Conservation (phyloP, 1,140 invertebrate species). For the Parasteatoda tepidariorum region DNA sequence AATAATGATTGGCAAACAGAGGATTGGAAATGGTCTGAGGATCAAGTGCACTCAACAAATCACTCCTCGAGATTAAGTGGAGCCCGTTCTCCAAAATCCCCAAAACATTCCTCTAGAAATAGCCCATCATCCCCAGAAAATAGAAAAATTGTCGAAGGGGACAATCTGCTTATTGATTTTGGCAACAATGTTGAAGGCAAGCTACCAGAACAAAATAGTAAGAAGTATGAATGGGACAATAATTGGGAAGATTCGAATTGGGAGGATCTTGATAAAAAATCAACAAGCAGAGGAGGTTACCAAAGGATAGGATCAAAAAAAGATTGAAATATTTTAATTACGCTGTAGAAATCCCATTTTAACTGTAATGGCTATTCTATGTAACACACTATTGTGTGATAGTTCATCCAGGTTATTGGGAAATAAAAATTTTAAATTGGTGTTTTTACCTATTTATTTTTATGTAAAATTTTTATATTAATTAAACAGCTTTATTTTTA, state of each 20-base stretch:
- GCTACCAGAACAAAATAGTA: not conserved
- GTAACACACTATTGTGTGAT: not conserved
- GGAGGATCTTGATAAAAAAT: conserved; percentile 41
- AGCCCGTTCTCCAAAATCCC: not conserved
- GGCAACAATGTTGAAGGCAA: conserved; percentile 13
- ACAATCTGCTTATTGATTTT: conserved; percentile 45
- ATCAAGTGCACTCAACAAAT: not conserved
- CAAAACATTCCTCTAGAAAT: conserved; percentile 11
- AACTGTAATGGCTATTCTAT: not conserved
- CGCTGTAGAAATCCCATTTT: not conserved
- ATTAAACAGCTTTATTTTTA: too few relatives aligned
- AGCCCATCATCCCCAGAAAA: conserved; percentile 19
- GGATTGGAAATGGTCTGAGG: conserved; percentile 37
- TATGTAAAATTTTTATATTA: too few relatives aligned
- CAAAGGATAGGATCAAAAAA: conserved; percentile 55
- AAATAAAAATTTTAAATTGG: not conserved
- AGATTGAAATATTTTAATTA: conserved; percentile 1
- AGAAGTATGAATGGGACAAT: not conserved
- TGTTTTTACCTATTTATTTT: not conserved
- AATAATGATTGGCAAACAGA: conserved; percentile 29
- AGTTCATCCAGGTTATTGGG: not conserved
- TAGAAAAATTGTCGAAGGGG: conserved; percentile 12
- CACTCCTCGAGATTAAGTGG: not conserved
- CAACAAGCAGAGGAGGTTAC: conserved; percentile 35
- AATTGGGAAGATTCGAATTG: conserved; percentile 20